These are phyloP conservation scores for Zaprionus vittiger DNA, from an alignment of 1,140 invertebrate genomes.

Conservation along the genomic window DNA sequence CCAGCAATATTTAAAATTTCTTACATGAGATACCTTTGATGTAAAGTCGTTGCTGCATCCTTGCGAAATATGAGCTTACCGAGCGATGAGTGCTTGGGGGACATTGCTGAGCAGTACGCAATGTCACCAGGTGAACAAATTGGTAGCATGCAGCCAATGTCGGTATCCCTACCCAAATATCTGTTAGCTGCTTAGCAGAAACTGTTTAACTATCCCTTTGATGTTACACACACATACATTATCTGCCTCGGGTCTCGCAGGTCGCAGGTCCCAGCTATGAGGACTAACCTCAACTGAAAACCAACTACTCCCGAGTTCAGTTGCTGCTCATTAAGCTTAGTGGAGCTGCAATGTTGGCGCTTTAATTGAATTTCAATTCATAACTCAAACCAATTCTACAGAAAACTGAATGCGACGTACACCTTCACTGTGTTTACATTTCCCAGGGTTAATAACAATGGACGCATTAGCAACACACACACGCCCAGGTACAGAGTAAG, in stretches of 20 bases:
- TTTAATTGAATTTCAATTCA: constrained; percentile 71
- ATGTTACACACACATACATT: constrained; percentile 46
- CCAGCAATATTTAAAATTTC: constrained; percentile 67
- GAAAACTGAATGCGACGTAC: constrained; percentile 40
- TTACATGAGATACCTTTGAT: constrained; percentile 64
- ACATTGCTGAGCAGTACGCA: constrained; percentile 40
- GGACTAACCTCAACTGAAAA: background rate
- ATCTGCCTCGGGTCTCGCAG: background rate
- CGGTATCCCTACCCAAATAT: constrained; percentile 14
- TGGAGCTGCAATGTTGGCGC: constrained; percentile 39
- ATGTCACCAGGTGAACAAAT: constrained; percentile 66
- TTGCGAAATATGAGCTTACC: constrained; percentile 62
- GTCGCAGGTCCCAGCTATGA: background rate
- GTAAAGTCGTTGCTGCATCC: constrained; percentile 62
- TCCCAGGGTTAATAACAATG: constrained; percentile 16
- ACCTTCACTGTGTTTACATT: constrained; percentile 52
- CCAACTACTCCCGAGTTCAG: background rate
- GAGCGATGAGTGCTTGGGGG: constrained; percentile 19
- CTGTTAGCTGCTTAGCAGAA: constrained; percentile 47
- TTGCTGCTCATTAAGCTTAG: constrained; percentile 59
- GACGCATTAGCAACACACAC: background rate
- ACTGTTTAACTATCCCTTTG: constrained; percentile 71
- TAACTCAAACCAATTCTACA: constrained; percentile 14
- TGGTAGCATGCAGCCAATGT: constrained; percentile 47
- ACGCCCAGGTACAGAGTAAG: no score